A percentile compares a stretch with the other conserved stretches of the same genome.
These are phyloP conservation scores for Neopelma chrysocephalum DNA, from an alignment of 2,797 vertebrate genomes.

Conservation along the genomic window DNA sequence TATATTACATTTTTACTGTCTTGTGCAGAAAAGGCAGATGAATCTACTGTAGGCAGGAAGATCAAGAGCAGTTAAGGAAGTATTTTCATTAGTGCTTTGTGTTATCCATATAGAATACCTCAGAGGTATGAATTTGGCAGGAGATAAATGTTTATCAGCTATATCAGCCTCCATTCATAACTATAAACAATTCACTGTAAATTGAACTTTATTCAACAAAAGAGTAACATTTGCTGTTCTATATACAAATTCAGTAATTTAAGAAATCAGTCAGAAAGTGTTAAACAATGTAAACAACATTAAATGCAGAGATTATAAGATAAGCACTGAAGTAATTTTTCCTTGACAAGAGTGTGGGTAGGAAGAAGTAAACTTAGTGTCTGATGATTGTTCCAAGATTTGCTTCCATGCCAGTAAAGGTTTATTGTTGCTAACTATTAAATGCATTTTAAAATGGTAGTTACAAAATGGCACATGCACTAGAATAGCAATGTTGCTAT, in stretches of 20 bases:
- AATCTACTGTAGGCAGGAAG: neutral
- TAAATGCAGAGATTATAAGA: conserved; percentile 71
- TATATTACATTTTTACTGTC: neutral
- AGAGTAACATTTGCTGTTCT: neutral
- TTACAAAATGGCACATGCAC: conserved; percentile 58
- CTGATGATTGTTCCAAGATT: conserved; percentile 55
- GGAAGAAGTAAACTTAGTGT: conserved; percentile 60
- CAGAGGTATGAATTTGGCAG: neutral
- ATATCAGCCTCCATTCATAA: neutral
- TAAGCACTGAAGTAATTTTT: conserved; percentile 65
- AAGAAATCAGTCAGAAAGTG: conserved; percentile 49
- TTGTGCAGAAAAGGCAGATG: neutral
- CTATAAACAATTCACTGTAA: conserved; percentile 26
- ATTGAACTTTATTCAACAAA: conserved; percentile 29
- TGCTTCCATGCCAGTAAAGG: conserved; percentile 57
- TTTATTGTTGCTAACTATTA: conserved; percentile 70
- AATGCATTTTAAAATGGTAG: conserved; percentile 54
- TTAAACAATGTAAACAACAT: conserved; percentile 67
- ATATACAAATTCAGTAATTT: conserved; percentile 7
- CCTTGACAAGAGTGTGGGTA: conserved; percentile 51
- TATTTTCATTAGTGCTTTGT: neutral
- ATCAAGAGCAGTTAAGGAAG: neutral
- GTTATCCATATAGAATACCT: neutral
- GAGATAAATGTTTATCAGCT: neutral
- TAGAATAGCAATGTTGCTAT: conserved; percentile 36